Evolutionary conservation across 1,140 invertebrate species (phyloP), one percentile per base, ranked within the genome.

Genomic region (Drosophila athabasca): DNA sequence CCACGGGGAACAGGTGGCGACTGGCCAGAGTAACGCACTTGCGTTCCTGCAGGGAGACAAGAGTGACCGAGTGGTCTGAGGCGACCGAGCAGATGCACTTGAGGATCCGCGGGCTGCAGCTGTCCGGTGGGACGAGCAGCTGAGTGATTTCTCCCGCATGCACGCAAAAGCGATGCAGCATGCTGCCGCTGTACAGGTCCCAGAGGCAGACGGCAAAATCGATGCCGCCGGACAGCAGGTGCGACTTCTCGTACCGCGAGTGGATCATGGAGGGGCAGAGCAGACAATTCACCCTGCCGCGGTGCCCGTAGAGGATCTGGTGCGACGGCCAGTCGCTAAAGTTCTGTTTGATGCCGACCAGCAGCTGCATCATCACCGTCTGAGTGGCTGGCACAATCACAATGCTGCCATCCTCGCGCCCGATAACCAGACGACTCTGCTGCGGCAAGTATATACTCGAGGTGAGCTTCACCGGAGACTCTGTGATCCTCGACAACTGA

Each of bases 191-290:
- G 81, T 97, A 97, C 58, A 99, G 93, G 92, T 99, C 98, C 99
- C 99, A 99, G 0, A 99, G 93, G 83, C 97, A 98, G 4, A 99
- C 97, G 1, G 98, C 98, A 92, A 99, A 99, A 92, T 99, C 99
- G 13, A 98, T 96, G 2, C 98, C 98, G 17, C 99, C 99, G 0
- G 98, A 99, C 0, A 99, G 94, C 11, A 99, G 92, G 92, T 98
- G 96, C 4, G 95, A 94, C 64, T 97, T 95, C 89, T 99, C 98
- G 91, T 99, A 99, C 64, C 98, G 95, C n/a, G 94, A 93, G 89
- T 98, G 95, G 13, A 97, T 95, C 89, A 98, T 96, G 80, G 99
- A 96, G 9, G 99, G 99, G 91, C 99, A 99, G 0, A 99, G 92
- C 2, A 99, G 93, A 91, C 97, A 99, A 87, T 98, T 99, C 0